Evolutionary conservation across 2,888 invertebrate species (phyloP), one percentile per base, ranked within the genome.

Genomic region (Scaptomyza tumidula): DNA sequence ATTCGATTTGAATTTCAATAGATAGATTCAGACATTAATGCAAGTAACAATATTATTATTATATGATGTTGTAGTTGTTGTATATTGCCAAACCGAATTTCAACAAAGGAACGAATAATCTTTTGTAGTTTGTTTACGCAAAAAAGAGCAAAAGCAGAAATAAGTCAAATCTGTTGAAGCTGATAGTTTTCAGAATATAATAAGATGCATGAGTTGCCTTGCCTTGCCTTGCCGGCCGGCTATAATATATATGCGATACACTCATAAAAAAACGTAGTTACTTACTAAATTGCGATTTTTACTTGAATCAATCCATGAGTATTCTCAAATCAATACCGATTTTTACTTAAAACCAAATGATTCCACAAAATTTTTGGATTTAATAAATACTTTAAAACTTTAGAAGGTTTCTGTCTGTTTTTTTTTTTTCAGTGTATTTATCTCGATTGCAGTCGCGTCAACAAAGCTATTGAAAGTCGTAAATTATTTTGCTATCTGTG

Each of bases 381-480:
- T 19, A 19, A 19, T 19, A 19, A 19, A 19, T 19, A 19, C 19
- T 19, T 19, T 19, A 19, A 19, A 2, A 19, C 5, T 24, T 24
- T 3, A 24, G 24, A 24, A 24, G 24, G 24, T 24, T 24, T 24
- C 3, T 24, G 24, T 24, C 5, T 24, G 24, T 5, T 24, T 24
- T 24, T 3, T 24, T 24, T 24, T 24, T 24, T 24, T 24, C 2
- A 24, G 24, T 24, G 24, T 24, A 24, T 24, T 2, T 24, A 24
- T 0, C 48, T 45, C 29, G 44, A 37, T 67, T 41, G 39, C 14
- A 14, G 50, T 45, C 31, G 48, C 70, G 37, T 66, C 74, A 54
- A 66, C 74, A 66, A 73, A 50, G 58, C 53, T 45, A 43, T 55
- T 43, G 50, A 55, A 54, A 59, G 74, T 74, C 68, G 59, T 71